These are phyloP conservation scores for Acrossocheilus wenchowensis DNA, from an alignment of 2,797 vertebrate genomes.

Conservation along the genomic window DNA sequence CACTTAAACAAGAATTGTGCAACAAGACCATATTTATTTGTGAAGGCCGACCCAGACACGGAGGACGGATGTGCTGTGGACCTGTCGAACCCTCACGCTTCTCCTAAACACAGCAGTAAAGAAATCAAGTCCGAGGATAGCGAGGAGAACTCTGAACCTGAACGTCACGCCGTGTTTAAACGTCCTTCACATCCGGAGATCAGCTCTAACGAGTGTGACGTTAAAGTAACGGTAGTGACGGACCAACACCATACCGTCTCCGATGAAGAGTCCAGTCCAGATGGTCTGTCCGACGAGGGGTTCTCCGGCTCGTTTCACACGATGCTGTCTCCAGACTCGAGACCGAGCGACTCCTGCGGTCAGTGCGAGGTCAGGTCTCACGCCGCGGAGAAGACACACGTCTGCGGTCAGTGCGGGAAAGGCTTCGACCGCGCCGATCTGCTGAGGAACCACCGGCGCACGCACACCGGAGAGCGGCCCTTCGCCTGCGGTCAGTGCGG, in stretches of 20 bases:
- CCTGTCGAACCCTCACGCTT: conserved; percentile 67
- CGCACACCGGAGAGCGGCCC: conserved; percentile 83
- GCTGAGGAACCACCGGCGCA: conserved; percentile 80
- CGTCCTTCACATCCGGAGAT: conserved; percentile 10
- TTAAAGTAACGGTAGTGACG: conserved; percentile 66
- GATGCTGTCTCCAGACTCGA: neutral
- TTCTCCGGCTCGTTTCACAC: conserved; percentile 6
- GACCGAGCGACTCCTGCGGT: conserved; percentile 66
- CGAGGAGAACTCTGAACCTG: conserved; percentile 28
- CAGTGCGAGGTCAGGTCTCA: conserved; percentile 51
- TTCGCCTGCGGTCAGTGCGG: conserved; percentile 79
- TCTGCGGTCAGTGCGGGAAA: conserved; percentile 80
- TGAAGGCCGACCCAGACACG: conserved; percentile 69
- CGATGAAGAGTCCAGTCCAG: neutral
- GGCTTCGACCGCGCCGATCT: conserved; percentile 78
- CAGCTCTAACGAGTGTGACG: conserved; percentile 50
- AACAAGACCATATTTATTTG: conserved; percentile 11
- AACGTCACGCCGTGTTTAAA: conserved; percentile 50
- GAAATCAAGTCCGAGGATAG: conserved; percentile 66
- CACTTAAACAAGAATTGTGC: conserved; percentile 11
- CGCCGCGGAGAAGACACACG: no score
- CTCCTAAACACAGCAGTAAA: conserved; percentile 61
- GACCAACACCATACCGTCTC: conserved; percentile 42
- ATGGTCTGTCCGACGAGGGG: conserved; percentile 17
- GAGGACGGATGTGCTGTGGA: conserved; percentile 68